Conservation (phyloP, 1,140 invertebrate species). For the Chrysoperla carnea region DNA sequence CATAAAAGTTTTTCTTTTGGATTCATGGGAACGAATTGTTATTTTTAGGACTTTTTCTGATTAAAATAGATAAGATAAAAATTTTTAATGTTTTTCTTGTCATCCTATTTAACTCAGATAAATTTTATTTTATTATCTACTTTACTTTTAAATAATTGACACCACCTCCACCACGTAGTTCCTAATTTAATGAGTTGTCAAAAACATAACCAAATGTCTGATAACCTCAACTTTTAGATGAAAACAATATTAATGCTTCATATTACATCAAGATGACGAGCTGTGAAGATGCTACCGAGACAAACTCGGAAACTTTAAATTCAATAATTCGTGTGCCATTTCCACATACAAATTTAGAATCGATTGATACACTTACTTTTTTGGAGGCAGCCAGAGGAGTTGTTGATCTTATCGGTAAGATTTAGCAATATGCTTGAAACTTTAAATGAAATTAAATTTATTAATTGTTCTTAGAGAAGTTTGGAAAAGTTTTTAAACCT, state of each 20-base stretch:
- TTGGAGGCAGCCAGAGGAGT: not conserved
- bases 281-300: not conserved
- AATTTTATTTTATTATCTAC: not conserved
- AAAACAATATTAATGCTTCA: too few relatives aligned
- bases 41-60: not conserved
- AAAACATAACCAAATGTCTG: not conserved
- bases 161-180: not conserved
- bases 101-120: too few relatives aligned
- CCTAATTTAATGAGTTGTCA: not conserved
- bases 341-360: not conserved
- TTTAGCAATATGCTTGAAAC: not conserved
- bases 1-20: not conserved
- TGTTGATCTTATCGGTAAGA: not conserved
- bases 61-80: not conserved
- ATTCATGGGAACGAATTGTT: not conserved
- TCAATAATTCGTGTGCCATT: not conserved
- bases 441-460: not conserved
- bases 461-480: conserved; percentile 3
- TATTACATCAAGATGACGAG: not conserved
- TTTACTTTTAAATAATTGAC: not conserved
- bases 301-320: not conserved
- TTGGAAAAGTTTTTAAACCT: conserved; percentile 5
- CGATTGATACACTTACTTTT: not conserved
- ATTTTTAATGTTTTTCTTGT: not conserved
- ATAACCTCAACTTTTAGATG: too few relatives aligned